Percentiles rank a stretch among this genome's conserved stretches.
Evolutionary conservation across 2,888 invertebrate species (phyloP).

Genomic region (Candidula unifasciata): DNA sequence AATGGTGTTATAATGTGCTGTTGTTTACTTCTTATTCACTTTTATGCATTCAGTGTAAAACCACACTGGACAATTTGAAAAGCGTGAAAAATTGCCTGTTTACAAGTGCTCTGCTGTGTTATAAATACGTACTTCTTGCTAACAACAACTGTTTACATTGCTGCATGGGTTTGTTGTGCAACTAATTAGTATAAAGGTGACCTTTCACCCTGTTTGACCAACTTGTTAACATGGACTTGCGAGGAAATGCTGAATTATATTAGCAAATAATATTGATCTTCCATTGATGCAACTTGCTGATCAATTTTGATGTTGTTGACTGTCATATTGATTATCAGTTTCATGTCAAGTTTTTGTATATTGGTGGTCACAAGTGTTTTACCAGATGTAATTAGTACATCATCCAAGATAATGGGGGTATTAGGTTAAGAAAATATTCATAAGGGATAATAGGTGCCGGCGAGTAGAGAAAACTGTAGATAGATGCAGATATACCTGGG

Average conservation of each 20-base stretch:
- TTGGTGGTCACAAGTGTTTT: slow-evolving; percentile 40
- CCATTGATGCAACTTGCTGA: slow-evolving; percentile 55
- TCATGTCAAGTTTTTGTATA: slow-evolving; percentile 23
- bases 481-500: no score
- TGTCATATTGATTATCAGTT: slow-evolving; percentile 20
- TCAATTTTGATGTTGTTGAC: slow-evolving; percentile 49
- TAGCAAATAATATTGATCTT: slow-evolving; percentile 55
- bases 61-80: neutral
- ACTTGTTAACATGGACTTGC: slow-evolving; percentile 38
- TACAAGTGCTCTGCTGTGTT: neutral
- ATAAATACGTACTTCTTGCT: neutral
- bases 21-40: neutral
- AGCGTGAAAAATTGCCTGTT: neutral
- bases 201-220: slow-evolving; percentile 14
- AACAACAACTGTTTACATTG: slow-evolving; percentile 12
- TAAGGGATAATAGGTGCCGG: neutral
- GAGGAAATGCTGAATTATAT: slow-evolving; percentile 50
- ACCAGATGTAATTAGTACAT: neutral
- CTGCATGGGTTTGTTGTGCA: neutral
- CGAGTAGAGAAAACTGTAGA: no score
- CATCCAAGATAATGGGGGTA: neutral
- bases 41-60: slow-evolving; percentile 15
- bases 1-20: neutral
- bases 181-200: slow-evolving; percentile 7
- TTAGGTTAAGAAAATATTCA: neutral